Conservation (phyloP, 2,888 invertebrate species). For the Tiliacea citrago region DNA sequence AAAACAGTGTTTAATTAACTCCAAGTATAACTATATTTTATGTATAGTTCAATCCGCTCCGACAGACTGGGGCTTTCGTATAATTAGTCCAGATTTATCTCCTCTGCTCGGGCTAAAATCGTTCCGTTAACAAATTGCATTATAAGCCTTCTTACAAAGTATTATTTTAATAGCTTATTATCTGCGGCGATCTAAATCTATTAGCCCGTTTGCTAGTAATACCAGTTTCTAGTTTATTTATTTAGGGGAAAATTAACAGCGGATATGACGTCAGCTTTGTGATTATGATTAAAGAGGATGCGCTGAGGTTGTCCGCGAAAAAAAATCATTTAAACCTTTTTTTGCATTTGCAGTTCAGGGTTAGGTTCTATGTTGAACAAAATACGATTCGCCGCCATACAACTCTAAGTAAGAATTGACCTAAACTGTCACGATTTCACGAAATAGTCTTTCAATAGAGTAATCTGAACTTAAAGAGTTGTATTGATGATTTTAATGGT, state of each 20-base stretch:
- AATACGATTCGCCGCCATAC: too few species aligned
- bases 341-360: too few species aligned
- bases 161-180: slow-evolving; percentile 57
- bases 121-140: slow-evolving; percentile 60
- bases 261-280: background rate
- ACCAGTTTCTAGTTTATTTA: background rate
- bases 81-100: slow-evolving; percentile 59
- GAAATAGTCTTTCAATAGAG: too few species aligned
- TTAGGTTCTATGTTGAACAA: too few species aligned
- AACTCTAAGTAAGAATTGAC: too few species aligned
- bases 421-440: too few species aligned
- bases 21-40: slow-evolving; percentile 42
- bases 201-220: slow-evolving; percentile 2
- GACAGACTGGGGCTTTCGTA: slow-evolving; percentile 52
- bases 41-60: slow-evolving; percentile 52
- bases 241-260: background rate
- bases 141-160: slow-evolving; percentile 53
- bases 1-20: slow-evolving; percentile 38
- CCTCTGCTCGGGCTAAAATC: slow-evolving; percentile 43
- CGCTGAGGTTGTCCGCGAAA: too few species aligned
- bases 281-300: background rate
- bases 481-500: too few species aligned
- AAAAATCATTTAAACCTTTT: too few species aligned
- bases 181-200: slow-evolving; percentile 24
- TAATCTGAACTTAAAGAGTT: too few species aligned